Conservation (phyloP, 2,797 vertebrate species). For the Crenuchus spilurus region DNA sequence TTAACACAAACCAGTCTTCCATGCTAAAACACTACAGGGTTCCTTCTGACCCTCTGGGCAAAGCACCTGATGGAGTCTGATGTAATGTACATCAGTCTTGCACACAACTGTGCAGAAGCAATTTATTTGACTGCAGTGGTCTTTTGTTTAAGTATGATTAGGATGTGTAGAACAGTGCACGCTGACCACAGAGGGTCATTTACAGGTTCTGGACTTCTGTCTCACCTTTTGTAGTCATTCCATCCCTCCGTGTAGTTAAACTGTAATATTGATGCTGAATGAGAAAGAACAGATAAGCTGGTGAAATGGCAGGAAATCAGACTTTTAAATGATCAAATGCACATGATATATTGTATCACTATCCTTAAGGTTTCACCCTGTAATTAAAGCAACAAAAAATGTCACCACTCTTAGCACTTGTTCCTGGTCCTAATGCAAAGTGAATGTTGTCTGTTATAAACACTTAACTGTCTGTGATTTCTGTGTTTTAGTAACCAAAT, state of each 20-base stretch:
- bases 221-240: constrained; percentile 13
- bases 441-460: constrained; percentile 1
- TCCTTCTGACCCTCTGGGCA: background rate
- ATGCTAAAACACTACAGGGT: constrained; percentile 19
- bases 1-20: constrained; percentile 69
- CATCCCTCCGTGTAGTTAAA: background rate
- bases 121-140: background rate
- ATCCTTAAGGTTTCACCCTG: background rate
- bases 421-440: background rate
- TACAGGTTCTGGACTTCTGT: background rate
- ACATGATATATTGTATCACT: background rate
- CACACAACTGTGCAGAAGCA: background rate
- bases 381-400: background rate
- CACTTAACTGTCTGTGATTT: background rate
- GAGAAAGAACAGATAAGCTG: background rate
- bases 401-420: background rate
- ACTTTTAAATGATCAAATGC: constrained; percentile 9
- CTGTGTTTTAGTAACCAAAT: background rate
- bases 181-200: background rate
- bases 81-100: background rate
- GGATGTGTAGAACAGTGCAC: background rate
- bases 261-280: background rate
- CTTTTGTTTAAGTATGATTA: background rate
- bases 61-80: background rate
- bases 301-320: background rate